Evolutionary conservation across 2,888 invertebrate genomes (phyloP).

Genomic region (Ophioninae sp.): DNA sequence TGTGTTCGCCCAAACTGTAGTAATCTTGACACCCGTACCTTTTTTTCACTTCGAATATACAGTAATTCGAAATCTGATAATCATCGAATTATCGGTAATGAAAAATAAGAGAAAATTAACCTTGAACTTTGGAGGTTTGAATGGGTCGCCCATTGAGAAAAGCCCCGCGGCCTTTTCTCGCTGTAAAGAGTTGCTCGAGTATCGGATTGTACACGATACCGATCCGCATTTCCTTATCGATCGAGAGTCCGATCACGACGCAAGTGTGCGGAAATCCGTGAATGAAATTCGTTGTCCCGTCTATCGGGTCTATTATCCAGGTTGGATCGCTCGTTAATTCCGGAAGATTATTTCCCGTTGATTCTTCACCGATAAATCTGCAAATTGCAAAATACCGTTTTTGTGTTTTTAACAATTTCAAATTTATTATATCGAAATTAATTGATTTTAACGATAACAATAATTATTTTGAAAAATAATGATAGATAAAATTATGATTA

Average conservation of each 20-base stretch:
- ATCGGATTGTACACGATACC: slow-evolving; percentile 91
- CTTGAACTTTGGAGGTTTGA: slow-evolving; percentile 82
- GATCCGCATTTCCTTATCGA: slow-evolving; percentile 84
- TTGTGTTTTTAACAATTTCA: not conserved
- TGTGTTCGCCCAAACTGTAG: no score
- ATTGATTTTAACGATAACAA: not conserved
- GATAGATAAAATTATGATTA: not conserved
- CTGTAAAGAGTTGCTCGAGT: slow-evolving; percentile 87
- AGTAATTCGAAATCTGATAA: not conserved
- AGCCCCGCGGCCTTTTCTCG: slow-evolving; percentile 88
- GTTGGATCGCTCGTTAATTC: slow-evolving; percentile 89
- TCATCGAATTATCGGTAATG: not conserved
- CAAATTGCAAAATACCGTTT: not conserved
- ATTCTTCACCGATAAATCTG: slow-evolving; percentile 94
- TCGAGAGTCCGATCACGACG: slow-evolving; percentile 86
- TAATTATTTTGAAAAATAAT: not conserved
- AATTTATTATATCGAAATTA: not conserved
- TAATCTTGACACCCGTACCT: not conserved
- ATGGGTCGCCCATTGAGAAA: slow-evolving; percentile 87
- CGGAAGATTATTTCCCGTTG: slow-evolving; percentile 82
- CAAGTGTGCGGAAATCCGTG: slow-evolving; percentile 86
- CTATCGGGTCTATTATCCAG: slow-evolving; percentile 94
- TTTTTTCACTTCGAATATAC: not conserved
- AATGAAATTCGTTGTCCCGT: slow-evolving; percentile 95
- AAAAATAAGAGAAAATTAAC: slow-evolving; percentile 65